phyloP scores from a whole-genome alignment of 2,797 vertebrate species.

The Gymnothorax javanicus region DNA sequence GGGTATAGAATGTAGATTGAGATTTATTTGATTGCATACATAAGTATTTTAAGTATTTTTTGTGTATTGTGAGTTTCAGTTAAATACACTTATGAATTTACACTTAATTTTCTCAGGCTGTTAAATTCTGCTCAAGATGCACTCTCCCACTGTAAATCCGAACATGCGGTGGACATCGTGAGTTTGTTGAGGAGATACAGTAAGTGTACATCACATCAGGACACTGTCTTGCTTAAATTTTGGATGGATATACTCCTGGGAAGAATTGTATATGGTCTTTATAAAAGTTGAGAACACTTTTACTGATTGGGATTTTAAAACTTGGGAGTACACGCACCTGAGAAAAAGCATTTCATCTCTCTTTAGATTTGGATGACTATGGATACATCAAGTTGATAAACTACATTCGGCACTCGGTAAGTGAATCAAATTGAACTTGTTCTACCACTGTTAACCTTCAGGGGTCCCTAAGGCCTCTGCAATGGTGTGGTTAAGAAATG shows the following conservation, averaged over 20 bases:
- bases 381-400: slow-evolving; percentile 94
- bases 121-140: slow-evolving; percentile 74
- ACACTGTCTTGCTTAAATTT: too few relatives aligned
- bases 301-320: too few relatives aligned
- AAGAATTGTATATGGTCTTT: too few relatives aligned
- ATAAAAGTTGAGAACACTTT: too few relatives aligned
- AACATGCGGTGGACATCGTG: slow-evolving; percentile 78
- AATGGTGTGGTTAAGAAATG: too few relatives aligned
- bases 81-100: background rate
- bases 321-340: too few relatives aligned
- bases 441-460: too few relatives aligned
- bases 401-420: slow-evolving; percentile 85
- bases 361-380: slow-evolving; percentile 89
- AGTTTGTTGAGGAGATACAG: slow-evolving; percentile 76
- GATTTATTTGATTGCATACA: background rate
- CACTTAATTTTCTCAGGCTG: slow-evolving; percentile 61
- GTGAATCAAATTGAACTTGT: slow-evolving; percentile 47
- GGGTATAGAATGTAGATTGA: background rate
- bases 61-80: background rate
- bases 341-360: slow-evolving; percentile 6
- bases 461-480: too few relatives aligned
- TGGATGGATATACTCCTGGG: too few relatives aligned
- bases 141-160: slow-evolving; percentile 80
- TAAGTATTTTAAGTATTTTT: background rate
- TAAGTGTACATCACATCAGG: slow-evolving; percentile 58